Conservation (phyloP, 2,113 vertebrate genomes). For the Ptyas mucosa region DNA sequence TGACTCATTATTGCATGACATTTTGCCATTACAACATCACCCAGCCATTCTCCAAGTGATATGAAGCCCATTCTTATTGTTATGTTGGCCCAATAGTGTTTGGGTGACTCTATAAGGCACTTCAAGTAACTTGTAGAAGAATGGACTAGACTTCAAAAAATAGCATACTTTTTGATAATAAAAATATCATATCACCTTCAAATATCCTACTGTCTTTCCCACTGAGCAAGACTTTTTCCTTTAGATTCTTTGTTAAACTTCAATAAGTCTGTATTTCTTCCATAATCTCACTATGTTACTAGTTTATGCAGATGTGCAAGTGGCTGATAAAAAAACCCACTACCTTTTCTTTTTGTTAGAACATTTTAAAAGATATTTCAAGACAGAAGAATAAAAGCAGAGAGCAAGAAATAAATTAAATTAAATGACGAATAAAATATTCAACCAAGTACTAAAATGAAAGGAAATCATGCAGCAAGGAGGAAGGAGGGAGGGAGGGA, state of each 20-base stretch:
- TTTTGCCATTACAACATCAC: background rate
- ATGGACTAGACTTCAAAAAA: background rate
- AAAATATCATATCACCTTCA: background rate
- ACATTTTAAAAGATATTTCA: background rate
- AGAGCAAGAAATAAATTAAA: background rate
- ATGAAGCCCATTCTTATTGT: background rate
- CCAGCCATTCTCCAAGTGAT: background rate
- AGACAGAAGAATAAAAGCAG: background rate
- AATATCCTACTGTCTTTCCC: background rate
- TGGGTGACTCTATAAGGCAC: background rate
- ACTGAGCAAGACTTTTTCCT: background rate
- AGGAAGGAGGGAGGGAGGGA: background rate
- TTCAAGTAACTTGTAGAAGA: background rate
- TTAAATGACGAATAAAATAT: background rate
- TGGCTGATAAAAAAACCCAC: background rate
- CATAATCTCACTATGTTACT: background rate
- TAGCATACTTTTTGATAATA: background rate
- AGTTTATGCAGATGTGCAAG: background rate
- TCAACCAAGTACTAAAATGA: background rate
- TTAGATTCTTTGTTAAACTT: background rate
- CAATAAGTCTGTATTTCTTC: background rate
- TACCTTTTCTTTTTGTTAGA: background rate
- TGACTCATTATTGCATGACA: background rate
- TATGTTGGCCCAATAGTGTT: background rate
- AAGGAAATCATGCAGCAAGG: background rate